A percentile compares a stretch with the other conserved stretches of the same genome.
phyloP scores from a whole-genome alignment of 2,797 vertebrate species.

The Oryzias sinensis region DNA sequence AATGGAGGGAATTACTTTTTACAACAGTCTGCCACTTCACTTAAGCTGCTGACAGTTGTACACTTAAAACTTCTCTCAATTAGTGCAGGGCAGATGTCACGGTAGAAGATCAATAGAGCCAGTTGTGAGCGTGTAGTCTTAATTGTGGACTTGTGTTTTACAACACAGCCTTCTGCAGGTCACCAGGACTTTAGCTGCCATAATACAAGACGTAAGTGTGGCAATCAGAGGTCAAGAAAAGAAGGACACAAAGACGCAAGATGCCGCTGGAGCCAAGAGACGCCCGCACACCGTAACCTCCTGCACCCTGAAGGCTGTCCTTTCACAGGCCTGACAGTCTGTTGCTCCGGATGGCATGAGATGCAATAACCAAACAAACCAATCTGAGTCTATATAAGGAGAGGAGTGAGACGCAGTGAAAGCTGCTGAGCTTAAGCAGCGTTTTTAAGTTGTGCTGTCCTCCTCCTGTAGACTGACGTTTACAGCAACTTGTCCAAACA shows the following conservation, averaged over 20 bases:
- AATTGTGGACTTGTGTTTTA: conserved; percentile 48
- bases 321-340: conserved; percentile 32
- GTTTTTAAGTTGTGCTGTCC: conserved; percentile 43
- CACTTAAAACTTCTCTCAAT: conserved; percentile 56
- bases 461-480: conserved; percentile 54
- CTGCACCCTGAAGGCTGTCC: conserved; percentile 23
- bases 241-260: conserved; percentile 50
- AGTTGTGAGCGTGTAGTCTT: conserved; percentile 51
- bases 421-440: conserved; percentile 51
- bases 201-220: conserved; percentile 39
- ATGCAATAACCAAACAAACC: conserved; percentile 33
- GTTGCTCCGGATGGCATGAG: conserved; percentile 30
- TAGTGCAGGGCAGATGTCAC: conserved; percentile 70
- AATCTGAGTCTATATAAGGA: conserved; percentile 67
- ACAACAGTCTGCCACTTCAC: conserved; percentile 47
- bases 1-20: conserved; percentile 51
- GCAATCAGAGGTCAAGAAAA: conserved; percentile 35
- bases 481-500: conserved; percentile 73
- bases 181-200: conserved; percentile 30
- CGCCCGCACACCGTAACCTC: conserved; percentile 51
- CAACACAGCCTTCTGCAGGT: conserved; percentile 37
- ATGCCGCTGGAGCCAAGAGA: conserved; percentile 19
- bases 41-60: conserved; percentile 40
- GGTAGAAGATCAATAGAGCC: conserved; percentile 67
- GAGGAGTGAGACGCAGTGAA: conserved; percentile 25